phyloP scores from a whole-genome alignment of 2,888 invertebrate species.

The Eilema sororculum region DNA sequence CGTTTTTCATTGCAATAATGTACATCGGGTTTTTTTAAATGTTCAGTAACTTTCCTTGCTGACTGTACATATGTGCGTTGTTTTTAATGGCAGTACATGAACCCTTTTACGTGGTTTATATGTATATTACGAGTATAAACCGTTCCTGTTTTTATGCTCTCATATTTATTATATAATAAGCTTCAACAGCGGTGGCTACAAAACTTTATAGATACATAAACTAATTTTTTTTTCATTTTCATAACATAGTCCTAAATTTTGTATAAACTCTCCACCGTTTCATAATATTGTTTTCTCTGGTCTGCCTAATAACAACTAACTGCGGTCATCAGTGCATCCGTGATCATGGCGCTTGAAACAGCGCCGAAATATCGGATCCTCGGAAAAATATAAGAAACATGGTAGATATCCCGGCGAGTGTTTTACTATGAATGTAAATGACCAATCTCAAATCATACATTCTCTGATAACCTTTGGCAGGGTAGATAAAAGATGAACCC shows the following conservation, averaged over 20 bases:
- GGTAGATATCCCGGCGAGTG: too few species aligned
- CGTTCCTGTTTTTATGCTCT: background rate
- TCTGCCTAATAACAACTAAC: too few species aligned
- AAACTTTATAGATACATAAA: background rate
- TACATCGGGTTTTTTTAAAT: background rate
- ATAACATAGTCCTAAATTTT: background rate
- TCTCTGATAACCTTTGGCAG: too few species aligned
- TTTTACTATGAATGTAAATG: too few species aligned
- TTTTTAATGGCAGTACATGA: background rate
- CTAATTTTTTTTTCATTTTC: background rate
- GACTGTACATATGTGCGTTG: background rate
- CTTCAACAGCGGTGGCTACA: background rate
- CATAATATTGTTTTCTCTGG: too few species aligned
- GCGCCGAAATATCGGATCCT: too few species aligned
- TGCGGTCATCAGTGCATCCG: too few species aligned
- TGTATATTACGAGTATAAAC: too few species aligned
- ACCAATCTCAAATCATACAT: too few species aligned
- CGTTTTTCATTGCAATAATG: background rate
- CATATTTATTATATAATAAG: slow-evolving; percentile 2
- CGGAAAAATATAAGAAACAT: too few species aligned
- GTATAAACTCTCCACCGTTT: background rate
- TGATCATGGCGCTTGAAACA: too few species aligned
- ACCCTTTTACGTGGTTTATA: slow-evolving; percentile 1
- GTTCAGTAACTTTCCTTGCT: background rate
- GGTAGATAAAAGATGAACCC: too few species aligned